A percentile compares a stretch with the other conserved stretches of the same genome.
Conservation (phyloP, 2,797 vertebrate genomes). For the Chanos chanos region DNA sequence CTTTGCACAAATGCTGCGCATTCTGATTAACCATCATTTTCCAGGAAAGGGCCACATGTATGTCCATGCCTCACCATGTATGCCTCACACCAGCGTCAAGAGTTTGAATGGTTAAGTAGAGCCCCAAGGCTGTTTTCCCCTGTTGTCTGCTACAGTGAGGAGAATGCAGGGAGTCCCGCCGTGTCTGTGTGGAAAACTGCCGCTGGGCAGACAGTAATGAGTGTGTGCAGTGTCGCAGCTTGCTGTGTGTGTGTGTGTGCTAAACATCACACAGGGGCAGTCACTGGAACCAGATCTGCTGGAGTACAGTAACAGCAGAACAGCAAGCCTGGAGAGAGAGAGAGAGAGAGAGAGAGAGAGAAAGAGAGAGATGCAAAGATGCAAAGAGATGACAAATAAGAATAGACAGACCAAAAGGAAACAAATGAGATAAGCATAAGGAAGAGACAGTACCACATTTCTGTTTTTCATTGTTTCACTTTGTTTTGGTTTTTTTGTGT, state of each 20-base stretch:
- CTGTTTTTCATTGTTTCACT: no score
- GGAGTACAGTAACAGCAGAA: neutral
- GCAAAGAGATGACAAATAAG: no score
- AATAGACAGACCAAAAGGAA: no score
- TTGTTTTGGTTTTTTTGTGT: no score
- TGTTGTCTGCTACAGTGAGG: neutral
- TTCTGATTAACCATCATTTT: neutral
- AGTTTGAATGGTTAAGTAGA: neutral
- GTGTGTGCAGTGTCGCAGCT: neutral
- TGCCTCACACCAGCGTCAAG: neutral
- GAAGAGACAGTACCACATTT: no score
- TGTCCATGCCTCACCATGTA: no score
- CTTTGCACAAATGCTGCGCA: no score
- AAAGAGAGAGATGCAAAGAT: no score
- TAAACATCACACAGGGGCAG: neutral
- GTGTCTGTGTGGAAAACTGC: neutral
- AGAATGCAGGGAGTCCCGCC: neutral
- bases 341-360: neutral
- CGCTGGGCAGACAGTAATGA: conserved; percentile 2
- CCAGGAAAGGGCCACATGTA: neutral
- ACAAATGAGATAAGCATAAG: no score
- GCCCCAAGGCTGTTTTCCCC: neutral
- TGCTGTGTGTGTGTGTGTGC: neutral
- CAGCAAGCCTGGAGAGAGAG: no score
- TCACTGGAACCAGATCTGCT: neutral